Conservation (phyloP, 2,888 invertebrate species). For the Cloeon dipterum region DNA sequence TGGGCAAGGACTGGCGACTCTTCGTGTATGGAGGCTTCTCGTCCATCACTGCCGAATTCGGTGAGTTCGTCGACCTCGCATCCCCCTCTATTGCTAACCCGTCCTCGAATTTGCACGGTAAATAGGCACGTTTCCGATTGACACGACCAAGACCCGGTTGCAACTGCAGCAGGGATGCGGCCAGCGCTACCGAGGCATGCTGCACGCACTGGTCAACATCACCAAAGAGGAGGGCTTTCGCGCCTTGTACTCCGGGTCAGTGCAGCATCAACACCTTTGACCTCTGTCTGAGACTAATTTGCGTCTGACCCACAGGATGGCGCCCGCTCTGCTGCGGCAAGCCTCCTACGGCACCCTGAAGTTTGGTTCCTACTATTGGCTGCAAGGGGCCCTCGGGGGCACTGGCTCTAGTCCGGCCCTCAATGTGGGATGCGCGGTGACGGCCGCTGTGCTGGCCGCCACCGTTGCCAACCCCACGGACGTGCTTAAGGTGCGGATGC, state of each 20-base stretch:
- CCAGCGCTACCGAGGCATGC: conserved; percentile 72
- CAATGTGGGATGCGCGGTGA: conserved; percentile 60
- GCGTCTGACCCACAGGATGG: conserved; percentile 38
- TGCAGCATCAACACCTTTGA: conserved; percentile 7
- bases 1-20: conserved; percentile 80
- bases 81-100: conserved; percentile 14
- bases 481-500: conserved; percentile 89
- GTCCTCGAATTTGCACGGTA: conserved; percentile 9
- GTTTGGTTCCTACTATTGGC: conserved; percentile 83
- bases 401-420: conserved; percentile 23
- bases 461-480: conserved; percentile 94
- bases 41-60: conserved; percentile 82
- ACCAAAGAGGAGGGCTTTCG: conserved; percentile 64
- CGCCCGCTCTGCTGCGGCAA: conserved; percentile 79
- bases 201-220: conserved; percentile 72
- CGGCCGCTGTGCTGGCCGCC: conserved; percentile 73
- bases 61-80: conserved; percentile 38
- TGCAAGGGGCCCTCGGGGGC: conserved; percentile 44
- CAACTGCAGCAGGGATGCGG: conserved; percentile 68
- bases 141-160: conserved; percentile 80
- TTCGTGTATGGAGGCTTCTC: conserved; percentile 87
- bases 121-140: conserved; percentile 86
- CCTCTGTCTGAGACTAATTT: not conserved
- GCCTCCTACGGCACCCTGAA: conserved; percentile 92
- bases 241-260: conserved; percentile 69